Base-by-base conservation (phyloP, 2,797 vertebrate species). In the Anolis apletophallus region DNA sequence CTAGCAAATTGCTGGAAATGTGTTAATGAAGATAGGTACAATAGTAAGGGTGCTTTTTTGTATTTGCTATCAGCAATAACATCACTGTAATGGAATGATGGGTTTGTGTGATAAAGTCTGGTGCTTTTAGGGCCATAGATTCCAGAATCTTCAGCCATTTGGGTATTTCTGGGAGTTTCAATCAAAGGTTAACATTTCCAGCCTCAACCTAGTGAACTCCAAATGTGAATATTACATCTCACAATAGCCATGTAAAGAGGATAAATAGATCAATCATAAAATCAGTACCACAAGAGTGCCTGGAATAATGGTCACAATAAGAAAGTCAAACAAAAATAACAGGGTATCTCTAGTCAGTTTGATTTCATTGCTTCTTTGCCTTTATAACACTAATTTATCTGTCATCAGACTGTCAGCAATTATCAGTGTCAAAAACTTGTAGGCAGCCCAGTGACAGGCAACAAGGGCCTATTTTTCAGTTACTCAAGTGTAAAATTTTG, bases 321-420 rank as follows among this genome's bases (percentile, higher is more conserved):
- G 61, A 64, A 90, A 34, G 12, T 26, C 40, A 80, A 17, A 83
- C 46, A 8, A n/a, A 55, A 90, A 87, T 81, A 85, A 85, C 50
- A 86, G 68, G 11, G 12, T 80, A 81, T 71, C 55, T 82, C 78
- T 55, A 55, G 75, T 88, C 80, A 85, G 74, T 61, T 72, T 82
- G 69, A 72, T 88, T 88, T 88, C 77, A 72, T 72, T 83, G 46
- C 34, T 88, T 88, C 17, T 71, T 90, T 82, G 1, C 34, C 77
- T 85, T 64, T 77, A 54, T 73, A 82, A 76, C 1, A 2, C 68
- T 84, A 73, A 29, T 82, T 82, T 84, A n/a, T 80, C 29, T 80
- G 55, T 34, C 69, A 78, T 64, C 69, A 9, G 13, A 64, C 26
- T 83, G 79, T 88, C 21, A 46, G 26, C 64, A 78, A 80, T 73